phyloP scores from a whole-genome alignment of 2,113 vertebrate genomes.

The Triplophysa dalaica region DNA sequence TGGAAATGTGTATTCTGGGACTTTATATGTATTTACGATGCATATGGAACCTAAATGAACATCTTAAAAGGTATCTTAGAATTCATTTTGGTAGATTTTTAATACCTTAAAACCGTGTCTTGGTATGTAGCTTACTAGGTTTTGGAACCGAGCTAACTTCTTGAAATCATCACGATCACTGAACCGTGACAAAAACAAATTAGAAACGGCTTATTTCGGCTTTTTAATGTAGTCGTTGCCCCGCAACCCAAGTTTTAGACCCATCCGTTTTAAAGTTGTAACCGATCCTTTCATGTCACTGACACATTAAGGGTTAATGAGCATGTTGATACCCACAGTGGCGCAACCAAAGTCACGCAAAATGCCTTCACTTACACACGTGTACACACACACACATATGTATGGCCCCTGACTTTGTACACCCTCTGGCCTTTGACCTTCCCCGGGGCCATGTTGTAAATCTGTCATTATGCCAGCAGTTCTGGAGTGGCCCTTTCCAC shows the following conservation, averaged over 20 bases:
- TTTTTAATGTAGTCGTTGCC: no score
- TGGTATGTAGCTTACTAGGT: background rate
- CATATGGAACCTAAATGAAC: no score
- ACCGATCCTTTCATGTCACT: slow-evolving; percentile 65
- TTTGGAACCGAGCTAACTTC: background rate
- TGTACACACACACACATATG: slow-evolving; percentile 44
- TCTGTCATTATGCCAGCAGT: slow-evolving; percentile 64
- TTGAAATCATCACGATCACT: background rate
- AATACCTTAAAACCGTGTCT: no score
- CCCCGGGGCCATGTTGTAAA: slow-evolving; percentile 64
- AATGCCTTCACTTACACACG: slow-evolving; percentile 33
- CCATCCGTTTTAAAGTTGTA: slow-evolving; percentile 28
- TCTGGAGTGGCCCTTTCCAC: slow-evolving; percentile 55
- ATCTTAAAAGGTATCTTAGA: no score
- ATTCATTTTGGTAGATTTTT: no score
- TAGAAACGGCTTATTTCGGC: background rate
- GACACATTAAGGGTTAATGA: slow-evolving; percentile 64
- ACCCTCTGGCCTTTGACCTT: slow-evolving; percentile 57
- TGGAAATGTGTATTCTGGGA: no score
- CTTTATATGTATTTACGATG: no score
- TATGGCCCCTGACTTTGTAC: slow-evolving; percentile 59
- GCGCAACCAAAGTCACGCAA: slow-evolving; percentile 56
- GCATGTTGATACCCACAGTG: slow-evolving; percentile 59
- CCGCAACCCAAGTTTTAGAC: background rate
- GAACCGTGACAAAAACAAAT: background rate